phyloP scores from a whole-genome alignment of 2,797 vertebrate genomes.

The Halcyon chelicuti region DNA sequence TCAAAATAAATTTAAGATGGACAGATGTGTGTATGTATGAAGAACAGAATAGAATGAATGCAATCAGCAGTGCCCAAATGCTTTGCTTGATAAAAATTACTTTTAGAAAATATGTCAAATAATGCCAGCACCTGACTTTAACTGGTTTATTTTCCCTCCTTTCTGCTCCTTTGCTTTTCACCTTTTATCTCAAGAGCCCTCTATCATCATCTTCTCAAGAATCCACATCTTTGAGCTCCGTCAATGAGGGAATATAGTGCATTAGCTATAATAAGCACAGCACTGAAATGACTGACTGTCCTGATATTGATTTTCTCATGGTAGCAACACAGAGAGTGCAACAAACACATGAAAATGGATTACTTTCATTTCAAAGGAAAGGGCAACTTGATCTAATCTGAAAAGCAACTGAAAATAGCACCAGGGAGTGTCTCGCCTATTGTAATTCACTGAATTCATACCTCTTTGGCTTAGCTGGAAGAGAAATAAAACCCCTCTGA shows the following conservation, averaged over 20 bases:
- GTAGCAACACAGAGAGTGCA: background rate
- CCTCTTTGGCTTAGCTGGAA: background rate
- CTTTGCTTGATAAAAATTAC: background rate
- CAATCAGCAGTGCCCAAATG: background rate
- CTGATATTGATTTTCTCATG: conserved; percentile 7
- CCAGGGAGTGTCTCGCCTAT: background rate
- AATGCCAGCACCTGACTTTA: background rate
- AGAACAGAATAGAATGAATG: background rate
- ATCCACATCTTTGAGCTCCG: background rate
- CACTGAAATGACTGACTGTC: background rate
- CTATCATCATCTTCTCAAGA: background rate
- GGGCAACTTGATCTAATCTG: background rate
- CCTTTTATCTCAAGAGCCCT: background rate
- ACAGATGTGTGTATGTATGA: background rate
- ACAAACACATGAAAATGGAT: conserved; percentile 30
- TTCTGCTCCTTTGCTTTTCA: background rate
- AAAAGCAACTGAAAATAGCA: conserved; percentile 22
- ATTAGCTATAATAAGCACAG: background rate
- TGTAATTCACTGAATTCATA: conserved; percentile 10
- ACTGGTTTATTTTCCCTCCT: background rate
- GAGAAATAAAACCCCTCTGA: conserved; percentile 10
- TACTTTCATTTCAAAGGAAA: conserved; percentile 35
- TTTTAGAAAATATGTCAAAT: background rate
- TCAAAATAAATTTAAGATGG: background rate
- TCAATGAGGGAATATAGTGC: background rate